A percentile compares a stretch with the other conserved stretches of the same genome.
These are phyloP conservation scores for Dastarcus helophoroides DNA, from an alignment of 2,888 invertebrate species.

Conservation along the genomic window DNA sequence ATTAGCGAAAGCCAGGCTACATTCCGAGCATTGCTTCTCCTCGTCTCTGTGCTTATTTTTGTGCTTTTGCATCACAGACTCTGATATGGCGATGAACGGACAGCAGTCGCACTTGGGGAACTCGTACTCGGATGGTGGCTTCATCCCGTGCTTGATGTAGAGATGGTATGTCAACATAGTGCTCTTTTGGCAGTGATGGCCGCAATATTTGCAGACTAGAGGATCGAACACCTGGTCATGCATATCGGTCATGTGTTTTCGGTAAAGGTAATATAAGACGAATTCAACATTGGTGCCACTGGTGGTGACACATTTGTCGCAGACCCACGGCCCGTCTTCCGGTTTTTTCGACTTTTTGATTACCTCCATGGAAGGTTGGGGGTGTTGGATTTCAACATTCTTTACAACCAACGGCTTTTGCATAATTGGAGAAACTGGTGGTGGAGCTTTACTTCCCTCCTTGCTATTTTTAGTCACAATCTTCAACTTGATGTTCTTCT, in stretches of 20 bases:
- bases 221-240: constrained; percentile 69
- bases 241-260: constrained; percentile 69
- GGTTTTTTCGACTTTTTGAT: constrained; percentile 7
- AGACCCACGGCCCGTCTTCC: constrained; percentile 55
- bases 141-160: constrained; percentile 66
- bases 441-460: too few relatives aligned
- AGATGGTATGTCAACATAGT: constrained; percentile 68
- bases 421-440: too few relatives aligned
- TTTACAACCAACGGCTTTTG: too few relatives aligned
- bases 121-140: constrained; percentile 38
- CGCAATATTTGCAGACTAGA: constrained; percentile 75
- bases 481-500: constrained; percentile 77
- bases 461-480: constrained; percentile 60
- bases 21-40: constrained; percentile 44
- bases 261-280: constrained; percentile 64
- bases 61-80: constrained; percentile 58
- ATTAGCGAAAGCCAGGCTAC: constrained; percentile 42
- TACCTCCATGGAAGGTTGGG: too few relatives aligned
- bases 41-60: constrained; percentile 48
- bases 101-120: constrained; percentile 75
- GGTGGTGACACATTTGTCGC: constrained; percentile 60
- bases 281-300: constrained; percentile 53
- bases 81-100: constrained; percentile 62
- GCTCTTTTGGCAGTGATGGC: constrained; percentile 60
- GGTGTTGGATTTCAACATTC: too few relatives aligned